Base-by-base conservation (phyloP, 2,888 invertebrate species). In the Drosophila emarginata region DNA sequence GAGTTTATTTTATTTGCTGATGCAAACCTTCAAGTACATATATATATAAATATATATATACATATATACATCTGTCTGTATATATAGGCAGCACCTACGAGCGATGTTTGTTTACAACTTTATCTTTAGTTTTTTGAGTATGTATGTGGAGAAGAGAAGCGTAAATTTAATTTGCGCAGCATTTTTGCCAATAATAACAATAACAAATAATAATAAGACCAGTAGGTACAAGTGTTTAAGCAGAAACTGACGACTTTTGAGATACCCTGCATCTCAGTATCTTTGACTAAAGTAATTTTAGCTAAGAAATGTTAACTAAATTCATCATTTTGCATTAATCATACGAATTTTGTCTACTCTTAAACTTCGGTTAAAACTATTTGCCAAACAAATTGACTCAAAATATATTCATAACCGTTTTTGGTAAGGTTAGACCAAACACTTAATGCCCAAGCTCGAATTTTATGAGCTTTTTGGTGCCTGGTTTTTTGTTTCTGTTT, bases 101-200 rank as follows among this genome's bases (percentile, higher is more conserved):
- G 37, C 18, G 15, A 45, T 45, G 45, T 45, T 45, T 45, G 45
- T 45, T 45, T 45, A 45, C 45, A 45, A 45, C 45, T 45, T 45
- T 45, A 45, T 45, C 45, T 45, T 45, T 45, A 45, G 45, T 45
- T 45, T 40, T 21, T 45, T 26, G 45, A 45, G 45, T 21, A 11
- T 12, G 11, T 11, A 21, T 45, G 45, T 21, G 45, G 45, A 45
- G 45, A 45, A 45, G 37, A 50, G 23, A 21, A 18, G 15, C 14
- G 5, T 15, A 28, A 54, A 61, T 57, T 58, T 54, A 60, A 78
- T 78, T 76, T 80, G 67, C 79, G 76, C 79, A 79, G 79, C 60
- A 67, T 69, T 66, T 45, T 78, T 64, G 61, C 21, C 67, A 72
- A 72, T 64, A 37, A 51, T 67, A 68, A 62, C 63, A 61, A 64